Base-by-base conservation (phyloP, 1,140 invertebrate species). In the Trialeurodes vaporariorum region DNA sequence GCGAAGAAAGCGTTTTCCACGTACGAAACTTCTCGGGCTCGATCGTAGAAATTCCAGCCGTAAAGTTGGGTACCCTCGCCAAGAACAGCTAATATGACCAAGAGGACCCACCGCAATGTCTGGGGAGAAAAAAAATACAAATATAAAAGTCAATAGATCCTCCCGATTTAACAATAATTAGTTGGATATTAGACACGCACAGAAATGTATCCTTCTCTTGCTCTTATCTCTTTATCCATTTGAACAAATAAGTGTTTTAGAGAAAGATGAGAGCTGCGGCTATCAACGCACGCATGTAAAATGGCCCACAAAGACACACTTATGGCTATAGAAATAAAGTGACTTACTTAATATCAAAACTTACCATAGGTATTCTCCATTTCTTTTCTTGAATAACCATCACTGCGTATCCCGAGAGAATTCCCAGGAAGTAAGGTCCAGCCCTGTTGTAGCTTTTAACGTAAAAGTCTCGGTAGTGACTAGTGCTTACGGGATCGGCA, bases 361-460 rank as follows among this genome's bases (percentile, higher is more conserved):
- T 9, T 74, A 79, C 75, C 72, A 74, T 74, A 27, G 76, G 71
- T 66, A 75, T 74, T 77, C 80, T 79, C 60, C 71, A 84, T 79
- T 83, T 79, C 67, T 81, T 77, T 63, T 77, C 78, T 74, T 87
- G 84, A 61, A 87, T 79, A 65, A 80, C 77, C 73, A 86, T 82
- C 13, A 84, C 78, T n/a, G 86, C 72, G 69, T 85, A 87, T 25
- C 85, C 86, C 69, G 81, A 83, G 26, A 84, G 67, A 61, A 89
- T 72, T 59, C 86, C 87, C 72, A 86, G 79, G 69, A 83, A 83
- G 71, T 89, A 89, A 0, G 84, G 80, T 61, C 78, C 82, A 62
- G 86, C 84, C 73, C 86, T 81, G 83, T 87, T 87, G 71, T 89
- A 86, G 1, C 86, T 88, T 73, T 86, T 87, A 1, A 87, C 84